Evolutionary conservation across 2,113 vertebrate genomes (phyloP), one percentile per base, ranked within the genome.

Genomic region (Tauraco erythrolophus): DNA sequence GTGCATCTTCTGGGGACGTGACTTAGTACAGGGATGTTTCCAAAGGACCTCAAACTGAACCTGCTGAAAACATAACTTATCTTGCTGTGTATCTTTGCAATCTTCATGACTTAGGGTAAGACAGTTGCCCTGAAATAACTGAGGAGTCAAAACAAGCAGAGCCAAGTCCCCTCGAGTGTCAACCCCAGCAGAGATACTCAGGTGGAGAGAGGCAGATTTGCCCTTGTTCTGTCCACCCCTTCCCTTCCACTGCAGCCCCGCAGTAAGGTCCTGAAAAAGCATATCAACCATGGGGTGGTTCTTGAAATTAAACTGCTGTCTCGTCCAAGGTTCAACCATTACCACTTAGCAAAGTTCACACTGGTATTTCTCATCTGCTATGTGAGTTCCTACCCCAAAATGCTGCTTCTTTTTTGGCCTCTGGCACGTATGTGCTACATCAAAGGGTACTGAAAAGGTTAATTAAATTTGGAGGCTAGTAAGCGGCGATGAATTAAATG

Each of bases 371-470:
- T 68, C 45, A 23, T 72, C 33, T 71, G n/a, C n/a, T n/a, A 24
- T 39, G 15, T 2, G 19, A 46, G 30, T 37, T 48, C 41, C 24
- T 14, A 46, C n/a, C 80, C 80, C 58, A 72, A 89, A 96, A 74
- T 28, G 11, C 14, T 72, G 68, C 80, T 68, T 0, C 19, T 64
- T 70, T 76, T 80, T 53, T 60, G n/a, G 80, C 65, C 87, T 84
- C 56, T 91, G 81, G 71, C 45, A 56, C 3, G 0, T 41, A 3
- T 50, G 46, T 57, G 41, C 69, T 58, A 14, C 69, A 50, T 58
- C 84, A 62, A 80, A 89, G 57, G 23, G 61, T 31, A 22, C 57
- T 65, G 87, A 77, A 87, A 74, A 89, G 88, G 88, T 92, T 78
- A 58, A 89, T 93, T 70, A 58, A 83, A 84, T 81, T 82, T 89